Conservation (phyloP, 2,888 invertebrate species). For the Gibbula magus region DNA sequence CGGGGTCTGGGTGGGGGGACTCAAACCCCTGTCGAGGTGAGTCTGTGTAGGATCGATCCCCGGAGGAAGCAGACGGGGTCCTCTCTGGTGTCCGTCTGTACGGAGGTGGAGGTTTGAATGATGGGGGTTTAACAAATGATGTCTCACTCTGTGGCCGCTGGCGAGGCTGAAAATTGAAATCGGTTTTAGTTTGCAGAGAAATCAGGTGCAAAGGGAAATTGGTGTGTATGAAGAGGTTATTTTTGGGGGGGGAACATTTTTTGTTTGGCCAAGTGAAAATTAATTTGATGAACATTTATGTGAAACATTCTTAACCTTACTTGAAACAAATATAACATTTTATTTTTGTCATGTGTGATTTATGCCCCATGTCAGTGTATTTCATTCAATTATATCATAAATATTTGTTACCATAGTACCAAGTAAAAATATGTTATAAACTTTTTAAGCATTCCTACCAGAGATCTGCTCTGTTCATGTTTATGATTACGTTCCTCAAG, state of each 20-base stretch:
- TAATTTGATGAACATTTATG: too few species aligned
- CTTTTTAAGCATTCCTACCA: background rate
- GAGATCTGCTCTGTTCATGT: background rate
- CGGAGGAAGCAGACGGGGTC: slow-evolving; percentile 31
- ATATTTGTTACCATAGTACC: background rate
- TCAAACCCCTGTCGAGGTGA: slow-evolving; percentile 10
- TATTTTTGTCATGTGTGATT: too few species aligned
- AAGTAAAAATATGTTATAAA: background rate
- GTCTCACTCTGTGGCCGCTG: slow-evolving; percentile 25
- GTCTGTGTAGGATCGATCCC: slow-evolving; percentile 2
- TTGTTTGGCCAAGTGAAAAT: too few species aligned
- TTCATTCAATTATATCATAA: background rate
- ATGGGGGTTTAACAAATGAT: slow-evolving; percentile 46
- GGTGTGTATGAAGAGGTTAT: too few species aligned
- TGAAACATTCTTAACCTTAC: too few species aligned
- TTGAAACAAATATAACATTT: too few species aligned
- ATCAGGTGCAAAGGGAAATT: too few species aligned
- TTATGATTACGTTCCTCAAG: slow-evolving; percentile 38
- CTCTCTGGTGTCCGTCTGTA: slow-evolving; percentile 37
- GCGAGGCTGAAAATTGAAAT: slow-evolving; percentile 26
- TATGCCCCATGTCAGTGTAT: background rate
- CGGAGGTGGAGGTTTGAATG: slow-evolving; percentile 65
- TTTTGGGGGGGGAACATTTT: too few species aligned
- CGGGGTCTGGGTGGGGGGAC: background rate
- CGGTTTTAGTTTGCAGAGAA: too few species aligned